Evolutionary conservation across 2,113 vertebrate species (phyloP).

Genomic region (Myrmecophaga tridactyla): DNA sequence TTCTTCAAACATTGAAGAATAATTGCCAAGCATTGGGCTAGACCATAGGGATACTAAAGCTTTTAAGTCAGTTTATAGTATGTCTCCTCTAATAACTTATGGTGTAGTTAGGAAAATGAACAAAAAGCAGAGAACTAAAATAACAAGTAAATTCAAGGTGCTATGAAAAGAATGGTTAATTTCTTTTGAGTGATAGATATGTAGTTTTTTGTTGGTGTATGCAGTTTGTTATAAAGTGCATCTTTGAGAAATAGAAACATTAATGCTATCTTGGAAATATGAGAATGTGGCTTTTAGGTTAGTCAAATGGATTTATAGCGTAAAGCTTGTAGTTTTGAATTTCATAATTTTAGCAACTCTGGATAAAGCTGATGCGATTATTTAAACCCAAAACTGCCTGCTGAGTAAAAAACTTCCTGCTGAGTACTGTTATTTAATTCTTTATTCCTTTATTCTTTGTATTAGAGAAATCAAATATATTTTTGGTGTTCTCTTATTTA

Average conservation of each 20-base stretch:
- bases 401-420: not conserved
- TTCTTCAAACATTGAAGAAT: not conserved
- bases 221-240: not conserved
- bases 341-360: not conserved
- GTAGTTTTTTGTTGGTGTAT: not conserved
- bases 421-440: conserved; percentile 2
- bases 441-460: not conserved
- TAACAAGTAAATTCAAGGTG: not conserved
- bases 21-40: not conserved
- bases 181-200: not conserved
- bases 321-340: not conserved
- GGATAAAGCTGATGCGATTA: not conserved
- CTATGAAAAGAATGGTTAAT: not conserved
- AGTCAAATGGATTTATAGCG: not conserved
- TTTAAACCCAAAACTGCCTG: not conserved
- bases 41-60: not conserved
- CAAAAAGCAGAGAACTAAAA: not conserved
- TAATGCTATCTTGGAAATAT: not conserved
- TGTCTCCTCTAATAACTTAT: not conserved
- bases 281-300: conserved; percentile 9
- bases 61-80: not conserved
- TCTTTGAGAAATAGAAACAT: conserved; percentile 32
- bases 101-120: not conserved
- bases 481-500: conserved; percentile 42
- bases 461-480: conserved; percentile 1